These are phyloP conservation scores for Drosophila anomalata DNA, from an alignment of 2,888 invertebrate genomes.

Conservation along the genomic window DNA sequence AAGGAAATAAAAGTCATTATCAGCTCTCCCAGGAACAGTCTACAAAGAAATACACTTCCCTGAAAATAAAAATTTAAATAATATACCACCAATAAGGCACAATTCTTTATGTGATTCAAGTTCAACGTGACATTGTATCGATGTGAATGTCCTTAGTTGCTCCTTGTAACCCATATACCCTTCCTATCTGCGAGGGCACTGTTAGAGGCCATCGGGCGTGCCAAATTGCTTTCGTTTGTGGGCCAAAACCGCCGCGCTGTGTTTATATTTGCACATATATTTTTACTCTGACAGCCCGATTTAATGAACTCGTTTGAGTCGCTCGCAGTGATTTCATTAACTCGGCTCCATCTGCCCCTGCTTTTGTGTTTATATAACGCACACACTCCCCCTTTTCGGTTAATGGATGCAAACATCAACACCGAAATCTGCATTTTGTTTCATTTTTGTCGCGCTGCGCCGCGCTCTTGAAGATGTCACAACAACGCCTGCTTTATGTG, in stretches of 20 bases:
- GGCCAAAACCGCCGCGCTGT: constrained; percentile 25
- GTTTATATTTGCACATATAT: constrained; percentile 11
- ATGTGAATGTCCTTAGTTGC: neutral
- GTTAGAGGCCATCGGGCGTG: constrained; percentile 27
- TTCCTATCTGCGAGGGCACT: neutral
- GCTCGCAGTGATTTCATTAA: constrained; percentile 29
- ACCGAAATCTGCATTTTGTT: constrained; percentile 33
- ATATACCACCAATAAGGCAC: neutral
- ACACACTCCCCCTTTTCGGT: constrained; percentile 40
- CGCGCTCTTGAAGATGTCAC: constrained; percentile 31
- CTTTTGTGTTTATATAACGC: constrained; percentile 26
- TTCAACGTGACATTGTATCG: neutral
- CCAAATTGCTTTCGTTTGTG: constrained; percentile 41
- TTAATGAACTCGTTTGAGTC: constrained; percentile 36
- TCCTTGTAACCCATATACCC: neutral
- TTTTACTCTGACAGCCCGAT: constrained; percentile 23
- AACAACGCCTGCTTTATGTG: constrained; percentile 23
- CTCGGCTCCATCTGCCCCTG: constrained; percentile 5
- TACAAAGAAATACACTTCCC: neutral
- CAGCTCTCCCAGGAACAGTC: neutral
- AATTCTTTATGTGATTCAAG: neutral
- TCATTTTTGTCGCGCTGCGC: constrained; percentile 3
- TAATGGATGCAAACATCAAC: constrained; percentile 43
- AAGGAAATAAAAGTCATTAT: constrained; percentile 39
- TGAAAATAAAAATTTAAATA: neutral